Evolutionary conservation across 2,797 vertebrate genomes (phyloP).

Genomic region (Agapornis canus): DNA sequence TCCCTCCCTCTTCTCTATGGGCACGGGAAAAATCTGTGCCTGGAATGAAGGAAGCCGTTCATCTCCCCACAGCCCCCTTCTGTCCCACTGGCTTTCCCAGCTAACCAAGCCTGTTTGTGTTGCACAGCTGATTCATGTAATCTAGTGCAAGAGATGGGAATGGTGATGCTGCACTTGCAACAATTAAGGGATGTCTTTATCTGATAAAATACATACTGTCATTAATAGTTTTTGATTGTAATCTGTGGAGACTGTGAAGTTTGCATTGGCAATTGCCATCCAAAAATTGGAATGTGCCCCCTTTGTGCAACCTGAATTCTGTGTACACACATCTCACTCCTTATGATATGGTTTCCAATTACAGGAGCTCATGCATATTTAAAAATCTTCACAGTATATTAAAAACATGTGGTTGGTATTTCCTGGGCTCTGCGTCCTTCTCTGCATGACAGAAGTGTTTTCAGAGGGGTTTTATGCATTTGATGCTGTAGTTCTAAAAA

Average conservation of each 20-base stretch:
- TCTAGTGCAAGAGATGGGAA: background rate
- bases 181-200: background rate
- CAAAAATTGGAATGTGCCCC: accelerated
- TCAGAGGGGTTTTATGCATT: background rate
- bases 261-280: background rate
- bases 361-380: background rate
- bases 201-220: background rate
- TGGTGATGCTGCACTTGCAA: background rate
- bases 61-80: background rate
- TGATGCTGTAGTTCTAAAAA: background rate
- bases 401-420: background rate
- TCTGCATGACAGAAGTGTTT: background rate
- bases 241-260: background rate
- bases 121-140: background rate
- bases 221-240: background rate
- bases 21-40: background rate
- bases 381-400: background rate
- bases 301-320: background rate
- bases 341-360: background rate
- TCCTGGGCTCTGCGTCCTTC: background rate
- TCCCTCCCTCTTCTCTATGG: background rate
- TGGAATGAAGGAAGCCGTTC: background rate
- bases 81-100: background rate
- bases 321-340: background rate
- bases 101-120: background rate